These are phyloP conservation scores for Cladorhizidae sp. DNA, from an alignment of 37 sponge, comb jelly and placozoan species.

Conservation along the genomic window DNA sequence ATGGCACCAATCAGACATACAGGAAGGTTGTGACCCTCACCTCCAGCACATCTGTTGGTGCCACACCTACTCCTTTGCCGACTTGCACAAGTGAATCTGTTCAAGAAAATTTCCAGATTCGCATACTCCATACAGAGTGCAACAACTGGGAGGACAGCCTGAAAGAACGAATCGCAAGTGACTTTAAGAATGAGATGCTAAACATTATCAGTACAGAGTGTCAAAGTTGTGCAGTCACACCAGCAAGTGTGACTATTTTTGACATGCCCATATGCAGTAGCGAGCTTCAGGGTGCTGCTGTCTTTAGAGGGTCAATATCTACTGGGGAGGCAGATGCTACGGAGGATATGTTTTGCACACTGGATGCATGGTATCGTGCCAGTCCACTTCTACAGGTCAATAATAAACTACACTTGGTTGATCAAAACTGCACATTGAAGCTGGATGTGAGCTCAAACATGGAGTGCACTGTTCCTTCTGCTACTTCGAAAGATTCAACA, in stretches of 20 bases:
- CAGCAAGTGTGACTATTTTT: not conserved
- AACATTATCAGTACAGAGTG: slow-evolving; percentile 9
- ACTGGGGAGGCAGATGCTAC: not conserved
- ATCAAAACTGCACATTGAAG: not conserved
- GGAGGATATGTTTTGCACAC: slow-evolving; percentile 17
- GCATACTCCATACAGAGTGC: slow-evolving; percentile 2
- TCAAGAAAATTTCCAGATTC: slow-evolving; percentile 12
- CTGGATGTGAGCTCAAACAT: not conserved
- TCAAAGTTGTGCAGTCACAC: not conserved
- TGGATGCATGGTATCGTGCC: slow-evolving; percentile 7
- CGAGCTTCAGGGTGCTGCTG: not conserved
- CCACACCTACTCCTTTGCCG: not conserved
- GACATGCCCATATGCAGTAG: slow-evolving; percentile 18
- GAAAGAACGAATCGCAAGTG: not conserved
- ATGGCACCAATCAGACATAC: not conserved
- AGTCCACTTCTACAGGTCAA: slow-evolving; percentile 8
- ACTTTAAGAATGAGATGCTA: slow-evolving; percentile 4
- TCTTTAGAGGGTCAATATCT: slow-evolving; percentile 15
- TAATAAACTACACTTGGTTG: not conserved
- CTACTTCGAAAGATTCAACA: too few relatives aligned
- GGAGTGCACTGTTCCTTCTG: too few relatives aligned
- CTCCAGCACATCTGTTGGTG: not conserved
- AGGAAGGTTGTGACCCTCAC: not conserved
- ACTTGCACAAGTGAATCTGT: not conserved
- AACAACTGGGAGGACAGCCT: not conserved